Evolutionary conservation across 2,888 invertebrate genomes (phyloP), one percentile per base, ranked within the genome.

Genomic region (Brachyptera putata): DNA sequence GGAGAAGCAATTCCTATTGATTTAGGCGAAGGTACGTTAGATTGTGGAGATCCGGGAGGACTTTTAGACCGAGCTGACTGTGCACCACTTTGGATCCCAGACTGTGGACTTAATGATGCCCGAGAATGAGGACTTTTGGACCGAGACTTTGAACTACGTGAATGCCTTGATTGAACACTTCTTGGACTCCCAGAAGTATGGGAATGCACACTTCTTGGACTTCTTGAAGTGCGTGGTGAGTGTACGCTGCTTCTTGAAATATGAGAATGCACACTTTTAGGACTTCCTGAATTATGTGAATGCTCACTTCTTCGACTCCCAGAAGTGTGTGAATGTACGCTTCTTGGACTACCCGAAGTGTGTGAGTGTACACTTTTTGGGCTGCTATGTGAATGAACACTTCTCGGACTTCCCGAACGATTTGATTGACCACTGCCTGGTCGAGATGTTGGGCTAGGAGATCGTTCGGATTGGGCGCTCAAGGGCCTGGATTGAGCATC

Each of bases 381-480:
- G 53, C 58, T 58, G 24, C 39, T 25, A 3, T 50, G 39, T 16
- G 36, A 9, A 13, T 30, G 37, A 5, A 56, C 30, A 30, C 30
- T 30, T 7, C 11, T 11, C 11, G 50, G 68, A 58, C 72, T 70
- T 53, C 65, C 67, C 2, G 69, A 72, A 66, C 75, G 74, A 4
- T 72, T 73, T 22, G 59, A 62, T 63, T 69, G 69, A 1, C 70
- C 72, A 1, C 41, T 76, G 69, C 63, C 73, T 60, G 36, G 75
- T 70, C 68, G 66, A 2, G 73, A 74, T 26, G 22, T 25, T 7
- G 50, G 46, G 30, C 58, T 58, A 9, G 43, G 25, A 30, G 60
- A 26, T 25, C 22, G 26, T 49, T 21, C 7, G 5, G 48, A 58
- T 43, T 58, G 48, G 5, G n/a, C 34, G 30, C 58, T 43, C 36